Evolutionary conservation across 2,797 vertebrate species (phyloP), one percentile per base, ranked within the genome.

Genomic region (Aldrovandia affinis): DNA sequence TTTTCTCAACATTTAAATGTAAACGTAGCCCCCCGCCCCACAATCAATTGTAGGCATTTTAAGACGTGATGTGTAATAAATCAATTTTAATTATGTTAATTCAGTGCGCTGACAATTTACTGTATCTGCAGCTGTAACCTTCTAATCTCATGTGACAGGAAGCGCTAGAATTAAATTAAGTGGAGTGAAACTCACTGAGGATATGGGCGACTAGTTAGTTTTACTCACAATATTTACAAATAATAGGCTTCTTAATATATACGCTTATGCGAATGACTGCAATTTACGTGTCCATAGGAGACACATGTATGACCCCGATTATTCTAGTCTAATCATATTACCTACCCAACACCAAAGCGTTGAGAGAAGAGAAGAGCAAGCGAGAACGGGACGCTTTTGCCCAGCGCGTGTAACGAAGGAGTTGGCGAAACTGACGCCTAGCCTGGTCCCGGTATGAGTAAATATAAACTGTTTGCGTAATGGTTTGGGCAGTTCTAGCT

Each of bases 81-180:
- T 84, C 55, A 14, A 80, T 78, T 42, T 63, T n/a, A 68, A 84
- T 80, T 70, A 54, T 18, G 61, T 52, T 70, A 39, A 84, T 84
- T 84, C 20, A 47, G 25, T 42, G 33, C 68, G 36, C 33, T 22
- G 36, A 73, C 63, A 73, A n/a, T 33, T 33, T 73, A 33, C 68
- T 39, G 68, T 28, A 73, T 73, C 68, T 73, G 30, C 25, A 68
- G 42, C 77, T 33, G 33, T 78, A 44, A 47, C 78, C 57, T 47
- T 80, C 33, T 30, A 59, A 36, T 39, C 33, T 14, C 77, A 63
- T 30, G 52, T 54, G 61, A 36, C 78, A 50, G 83, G 82, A 70
- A 84, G 78, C 78, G 50, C 33, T 6, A 0, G 42, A 42, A 65
- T 80, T 54, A 44, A 78, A 47, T 14, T 12, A 80, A 68, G 78